phyloP scores from a whole-genome alignment of 2,797 vertebrate species.

The Alauda arvensis region DNA sequence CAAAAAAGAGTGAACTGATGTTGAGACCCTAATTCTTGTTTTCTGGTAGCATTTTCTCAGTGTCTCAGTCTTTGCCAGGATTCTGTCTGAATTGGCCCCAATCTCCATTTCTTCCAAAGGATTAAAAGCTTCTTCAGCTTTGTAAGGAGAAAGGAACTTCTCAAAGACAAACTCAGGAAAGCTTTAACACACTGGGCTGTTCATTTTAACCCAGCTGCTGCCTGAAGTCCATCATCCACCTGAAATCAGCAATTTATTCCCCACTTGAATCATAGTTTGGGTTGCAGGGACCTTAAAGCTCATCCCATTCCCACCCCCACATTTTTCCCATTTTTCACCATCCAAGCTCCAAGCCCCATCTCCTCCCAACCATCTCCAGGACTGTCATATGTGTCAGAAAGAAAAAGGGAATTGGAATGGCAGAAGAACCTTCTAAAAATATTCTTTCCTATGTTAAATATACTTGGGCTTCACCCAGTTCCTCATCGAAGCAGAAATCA shows the following conservation, averaged over 20 bases:
- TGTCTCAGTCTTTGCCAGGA: neutral
- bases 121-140: neutral
- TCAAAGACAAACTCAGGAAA: neutral
- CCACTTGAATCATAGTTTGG: neutral
- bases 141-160: neutral
- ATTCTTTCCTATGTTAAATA: neutral
- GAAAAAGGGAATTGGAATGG: neutral
- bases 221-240: neutral
- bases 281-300: neutral
- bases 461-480: neutral
- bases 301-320: neutral
- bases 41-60: neutral
- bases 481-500: neutral
- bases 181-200: neutral
- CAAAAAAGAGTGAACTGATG: fast-evolving
- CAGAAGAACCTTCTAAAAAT: neutral
- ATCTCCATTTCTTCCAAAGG: neutral
- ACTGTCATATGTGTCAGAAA: neutral
- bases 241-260: neutral
- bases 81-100: neutral
- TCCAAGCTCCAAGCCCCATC: neutral
- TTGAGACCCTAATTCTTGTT: neutral
- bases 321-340: neutral
- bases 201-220: neutral
- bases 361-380: neutral